phyloP scores from a whole-genome alignment of 1,140 invertebrate genomes.

The Ylistrum balloti region DNA sequence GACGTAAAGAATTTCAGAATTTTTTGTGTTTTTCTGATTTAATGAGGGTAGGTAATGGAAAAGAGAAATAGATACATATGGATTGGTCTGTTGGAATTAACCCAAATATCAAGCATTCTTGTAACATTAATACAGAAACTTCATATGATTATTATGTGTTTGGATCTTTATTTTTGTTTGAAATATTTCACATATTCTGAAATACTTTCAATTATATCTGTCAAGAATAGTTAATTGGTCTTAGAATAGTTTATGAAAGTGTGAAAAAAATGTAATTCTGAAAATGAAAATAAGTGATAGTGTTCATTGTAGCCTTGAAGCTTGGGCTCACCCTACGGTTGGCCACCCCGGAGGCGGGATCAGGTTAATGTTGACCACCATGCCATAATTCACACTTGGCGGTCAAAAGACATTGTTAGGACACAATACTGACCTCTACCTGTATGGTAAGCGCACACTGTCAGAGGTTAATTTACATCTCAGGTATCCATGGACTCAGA shows the following conservation, averaged over 20 bases:
- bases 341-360: neutral
- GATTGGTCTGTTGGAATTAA: no score
- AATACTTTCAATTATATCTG: no score
- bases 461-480: constrained; percentile 13
- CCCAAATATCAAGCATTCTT: no score
- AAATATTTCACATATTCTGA: no score
- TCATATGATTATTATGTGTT: no score
- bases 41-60: neutral
- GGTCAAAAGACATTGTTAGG: constrained; percentile 12
- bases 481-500: constrained; percentile 15
- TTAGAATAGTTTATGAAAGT: no score
- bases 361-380: neutral
- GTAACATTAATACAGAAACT: no score
- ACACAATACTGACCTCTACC: constrained; percentile 22
- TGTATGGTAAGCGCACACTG: neutral
- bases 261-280: no score
- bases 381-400: constrained; percentile 26
- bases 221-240: neutral
- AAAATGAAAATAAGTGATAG: neutral
- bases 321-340: neutral
- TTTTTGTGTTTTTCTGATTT: neutral
- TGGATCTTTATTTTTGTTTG: no score
- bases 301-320: neutral
- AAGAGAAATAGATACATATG: neutral
- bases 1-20: neutral